Evolutionary conservation across 2,113 vertebrate genomes (phyloP), one percentile per base, ranked within the genome.

Genomic region (Pygoscelis antarcticus): DNA sequence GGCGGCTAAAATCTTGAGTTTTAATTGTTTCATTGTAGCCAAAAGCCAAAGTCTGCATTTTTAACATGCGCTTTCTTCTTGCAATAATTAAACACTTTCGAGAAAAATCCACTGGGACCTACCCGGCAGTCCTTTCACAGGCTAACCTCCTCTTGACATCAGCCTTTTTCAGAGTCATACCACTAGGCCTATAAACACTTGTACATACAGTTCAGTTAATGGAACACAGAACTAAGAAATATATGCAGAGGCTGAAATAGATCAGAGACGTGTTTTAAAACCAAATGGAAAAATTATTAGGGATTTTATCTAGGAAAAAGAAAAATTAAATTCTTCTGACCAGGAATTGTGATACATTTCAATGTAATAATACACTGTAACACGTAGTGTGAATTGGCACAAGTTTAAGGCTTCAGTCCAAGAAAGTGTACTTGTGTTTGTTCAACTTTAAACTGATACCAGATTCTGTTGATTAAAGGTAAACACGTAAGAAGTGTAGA

Each of bases 41-140:
- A 81, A 89, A 92, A 92, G 38, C 52, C 74, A 27, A 68, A 93
- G 49, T 79, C 65, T 92, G 70, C 7, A 6, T 70, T 93, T 96
- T 87, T 47, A 76, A 80, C 40, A 9, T 91, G 83, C 5, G 20
- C 47, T 65, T 93, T 78, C 85, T 79, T 77, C 93, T 86, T 87
- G 90, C 20, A 93, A 61, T 90, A 96, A 96, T 95, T 83, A 77
- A 87, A 80, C 74, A 80, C 89, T 97, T 95, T 83, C 36, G 91
- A 87, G 94, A 83, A 27, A 20, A 70, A 72, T 72, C 94, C 32
- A 0, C 7, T 40, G 95, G 87, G 96, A 75, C 21, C 13, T 49
- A 4, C 38, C 64, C 30, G 4, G 70, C 42, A 77, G 9, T 66
- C 69, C 30, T 65, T 78, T 51, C 72, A 23, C 51, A 75, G 65